Evolutionary conservation across 2,797 vertebrate species (phyloP), one percentile per base, ranked within the genome.

Genomic region (Poeciliopsis turneri): DNA sequence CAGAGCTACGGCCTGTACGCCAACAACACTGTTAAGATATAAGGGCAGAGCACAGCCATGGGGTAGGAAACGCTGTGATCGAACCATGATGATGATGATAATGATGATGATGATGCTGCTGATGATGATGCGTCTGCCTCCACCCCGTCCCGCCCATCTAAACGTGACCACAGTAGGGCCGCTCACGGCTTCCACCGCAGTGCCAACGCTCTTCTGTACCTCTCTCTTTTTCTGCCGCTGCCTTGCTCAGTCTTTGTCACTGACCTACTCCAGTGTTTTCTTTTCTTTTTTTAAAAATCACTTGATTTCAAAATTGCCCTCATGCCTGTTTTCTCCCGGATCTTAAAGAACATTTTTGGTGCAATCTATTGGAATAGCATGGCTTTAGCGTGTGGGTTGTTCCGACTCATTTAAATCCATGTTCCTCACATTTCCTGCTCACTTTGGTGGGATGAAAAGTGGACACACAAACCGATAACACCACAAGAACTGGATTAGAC

Each of bases 1-100:
- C 95, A 96, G 94, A 94, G 94, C 93, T 96, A 95, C 93, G 93
- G 92, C 93, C 91, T 95, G 93, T 96, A 95, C 93, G 93, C 94
- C 91, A 94, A 94, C 92, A 95, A 96, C 93, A 95, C 94, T 91
- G 93, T 96, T 96, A 95, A 95, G 93, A 96, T 96, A 94, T 95
- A 95, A 95, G 93, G 88, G 92, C 91, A 93, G 92, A 94, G 93
- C 94, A 93, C 94, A 94, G 94, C 92, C 87, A 93, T 84, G 91
- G 87, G 92, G 94, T 94, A 94, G 93, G 94, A 93, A 93, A 93
- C 72, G 84, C 91, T 93, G 91, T 83, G 86, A 89, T 90, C 86
- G 82, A 91, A 88, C 88, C 86, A 84, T 93, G 79, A 92, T 93
- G 82, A 92, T 94, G 86, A 93, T 92, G 86, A 92, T 94, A 82